Evolutionary conservation across 2,113 vertebrate species (phyloP).

Genomic region (Saccopteryx bilineata): DNA sequence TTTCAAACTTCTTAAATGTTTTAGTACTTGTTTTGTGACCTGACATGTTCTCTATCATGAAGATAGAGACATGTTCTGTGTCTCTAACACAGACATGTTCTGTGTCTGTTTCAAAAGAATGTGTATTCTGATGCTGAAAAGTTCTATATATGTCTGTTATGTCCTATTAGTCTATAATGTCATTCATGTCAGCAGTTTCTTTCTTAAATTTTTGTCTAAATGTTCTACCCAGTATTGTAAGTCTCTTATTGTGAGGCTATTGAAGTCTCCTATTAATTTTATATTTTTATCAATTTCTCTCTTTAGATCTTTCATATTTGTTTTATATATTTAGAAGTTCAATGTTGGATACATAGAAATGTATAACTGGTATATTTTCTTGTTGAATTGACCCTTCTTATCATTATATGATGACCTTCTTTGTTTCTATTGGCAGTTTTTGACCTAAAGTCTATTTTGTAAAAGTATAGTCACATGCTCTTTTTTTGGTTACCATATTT

Average conservation of each 20-base stretch:
- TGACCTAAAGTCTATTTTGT: neutral
- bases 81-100: no score
- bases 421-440: neutral
- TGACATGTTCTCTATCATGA: neutral
- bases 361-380: neutral
- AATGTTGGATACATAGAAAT: neutral
- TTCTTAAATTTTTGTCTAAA: neutral
- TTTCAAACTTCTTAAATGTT: neutral
- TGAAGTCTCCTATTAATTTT: neutral
- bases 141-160: neutral
- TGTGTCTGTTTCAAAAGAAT: neutral
- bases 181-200: neutral
- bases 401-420: neutral
- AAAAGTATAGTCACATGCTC: neutral
- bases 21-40: neutral
- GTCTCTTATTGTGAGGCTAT: neutral
- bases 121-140: neutral
- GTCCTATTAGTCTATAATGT: neutral
- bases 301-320: neutral
- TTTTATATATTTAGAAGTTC: neutral
- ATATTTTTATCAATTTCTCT: neutral
- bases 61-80: neutral
- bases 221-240: neutral
- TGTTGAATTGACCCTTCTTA: neutral
- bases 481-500: neutral